Percentiles rank a stretch among this genome's conserved stretches.
Evolutionary conservation across 2,113 vertebrate species (phyloP).

Genomic region (Halcyon malimbica): DNA sequence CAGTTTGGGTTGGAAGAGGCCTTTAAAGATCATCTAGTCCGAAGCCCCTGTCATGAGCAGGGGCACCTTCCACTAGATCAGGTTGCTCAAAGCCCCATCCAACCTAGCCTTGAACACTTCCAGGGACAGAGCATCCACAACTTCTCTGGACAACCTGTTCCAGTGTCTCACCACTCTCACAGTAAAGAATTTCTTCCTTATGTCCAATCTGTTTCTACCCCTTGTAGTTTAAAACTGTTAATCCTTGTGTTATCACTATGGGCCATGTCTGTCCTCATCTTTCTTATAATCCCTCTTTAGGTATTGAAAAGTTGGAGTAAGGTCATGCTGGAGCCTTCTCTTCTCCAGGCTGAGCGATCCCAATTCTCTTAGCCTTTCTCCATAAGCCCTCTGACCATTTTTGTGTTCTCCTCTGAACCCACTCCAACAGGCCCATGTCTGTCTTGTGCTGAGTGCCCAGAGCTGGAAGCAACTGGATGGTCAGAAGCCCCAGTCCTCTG

Average conservation of each 20-base stretch:
- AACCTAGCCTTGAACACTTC: not conserved
- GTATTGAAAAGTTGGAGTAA: not conserved
- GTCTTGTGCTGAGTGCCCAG: not conserved
- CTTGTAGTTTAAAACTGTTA: not conserved
- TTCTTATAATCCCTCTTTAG: not conserved
- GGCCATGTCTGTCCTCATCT: not conserved
- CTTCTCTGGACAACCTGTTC: not conserved
- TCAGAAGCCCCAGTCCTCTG: not conserved
- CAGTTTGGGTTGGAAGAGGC: not conserved
- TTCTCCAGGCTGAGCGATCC: not conserved
- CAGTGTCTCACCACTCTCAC: not conserved
- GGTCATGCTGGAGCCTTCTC: not conserved
- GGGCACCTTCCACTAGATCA: not conserved
- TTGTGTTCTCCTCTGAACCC: not conserved
- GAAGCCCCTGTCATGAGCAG: not conserved
- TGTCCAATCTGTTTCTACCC: rapidly evolving
- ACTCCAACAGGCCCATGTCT: not conserved
- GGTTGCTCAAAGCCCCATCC: not conserved
- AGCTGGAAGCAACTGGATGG: rapidly evolving
- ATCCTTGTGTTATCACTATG: not conserved
- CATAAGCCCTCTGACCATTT: not conserved
- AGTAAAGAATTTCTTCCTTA: not conserved
- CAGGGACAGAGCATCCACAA: not conserved
- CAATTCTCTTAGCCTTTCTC: not conserved
- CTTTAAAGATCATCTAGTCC: not conserved